Evolutionary conservation across 2,888 invertebrate species (phyloP), one percentile per base, ranked within the genome.

Genomic region (Lepas anatifera): DNA sequence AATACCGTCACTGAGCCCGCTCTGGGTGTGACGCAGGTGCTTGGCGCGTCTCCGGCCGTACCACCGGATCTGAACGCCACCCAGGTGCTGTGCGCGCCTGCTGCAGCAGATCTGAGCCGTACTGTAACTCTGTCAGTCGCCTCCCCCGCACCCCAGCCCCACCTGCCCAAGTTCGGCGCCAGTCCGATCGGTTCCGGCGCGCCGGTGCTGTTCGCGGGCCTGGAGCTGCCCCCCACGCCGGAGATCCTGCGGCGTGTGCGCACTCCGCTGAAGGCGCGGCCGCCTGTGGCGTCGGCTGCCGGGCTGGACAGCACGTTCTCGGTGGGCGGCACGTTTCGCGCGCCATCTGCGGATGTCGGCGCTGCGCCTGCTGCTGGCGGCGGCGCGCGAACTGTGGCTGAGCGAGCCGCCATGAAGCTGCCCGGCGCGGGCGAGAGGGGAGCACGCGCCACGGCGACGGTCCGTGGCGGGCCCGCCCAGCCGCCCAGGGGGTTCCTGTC

Each of bases 301-400:
- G 27, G 7, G 4, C 11, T 58, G 32, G 58, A 58, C 58, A 3
- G 32, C 6, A 58, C 58, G 4, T 58, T 58, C 58, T 32, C 32
- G 3, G 8, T 58, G 58, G 7, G 27, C 32, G 2, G 22, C 10
- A 8, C 29, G 2, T 32, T 32, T 29, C 58, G 32, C 1, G 29
- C 27, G 58, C 32, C 58, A n/a, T 29, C 32, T 27, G 29, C 32
- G 58, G 58, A 3, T 6, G 58, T 18, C 18, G 32, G 58, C 32
- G 18, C 8, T 27, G 32, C 58, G 32, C 18, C 32, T 58, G 58
- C 58, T 58, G 58, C 6, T 58, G 32, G 32, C 58, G 32, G 58
- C 58, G 58, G 58, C 58, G 13, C 6, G 58, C 29, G 58, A 58
- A 22, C 32, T 58, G 58, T 58, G 58, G 58, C 58, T 58, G 58